Evolutionary conservation across 1,140 invertebrate species (phyloP), one percentile per base, ranked within the genome.

Genomic region (Rhizoglyphus robini): DNA sequence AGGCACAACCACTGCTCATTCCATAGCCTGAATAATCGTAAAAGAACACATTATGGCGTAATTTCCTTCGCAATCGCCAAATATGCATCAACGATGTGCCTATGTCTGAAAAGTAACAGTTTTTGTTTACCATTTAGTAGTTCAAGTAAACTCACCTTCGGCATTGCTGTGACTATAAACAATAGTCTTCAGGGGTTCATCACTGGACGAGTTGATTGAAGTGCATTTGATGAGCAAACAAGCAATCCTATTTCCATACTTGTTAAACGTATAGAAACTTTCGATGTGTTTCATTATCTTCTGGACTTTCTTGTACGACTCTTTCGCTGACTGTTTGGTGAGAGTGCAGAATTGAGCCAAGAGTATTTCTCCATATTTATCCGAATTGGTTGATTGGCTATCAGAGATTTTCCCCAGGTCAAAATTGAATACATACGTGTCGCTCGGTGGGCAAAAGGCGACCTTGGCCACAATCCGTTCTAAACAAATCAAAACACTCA

Each of bases 201-300:
- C 18, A 2, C 20, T 69, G 91, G 83, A 69, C 90, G 91, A 72
- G 88, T 91, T 63, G 15, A n/a, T 58, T 8, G 1, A 5, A 32
- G n/a, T 58, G 15, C 25, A n/a, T 32, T 15, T 1, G 15, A 60
- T 32, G 13, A 34, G 27, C n/a, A 32, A 15, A 60, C 58, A 60
- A 27, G 58, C 58, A 2, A 60, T 23, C 3, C 58, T 29, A 46
- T 60, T 60, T n/a, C 58, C 58, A 27, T 34, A 60, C 2, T 27
- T 13, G 27, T 60, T 60, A 15, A 34, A 60, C 2, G 58, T 27
- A 46, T 60, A 60, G 15, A 60, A 60, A 46, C 58, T 34, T 46
- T 60, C 4, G 2, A 60, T 2, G 11, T 60, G 29, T 34, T 46
- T 32, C 27, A 29, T 13, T 1, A 60, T 46, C 2, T 13, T 18